Conservation (phyloP, 2,113 vertebrate genomes). For the Protobothrops flavoviridis region DNA sequence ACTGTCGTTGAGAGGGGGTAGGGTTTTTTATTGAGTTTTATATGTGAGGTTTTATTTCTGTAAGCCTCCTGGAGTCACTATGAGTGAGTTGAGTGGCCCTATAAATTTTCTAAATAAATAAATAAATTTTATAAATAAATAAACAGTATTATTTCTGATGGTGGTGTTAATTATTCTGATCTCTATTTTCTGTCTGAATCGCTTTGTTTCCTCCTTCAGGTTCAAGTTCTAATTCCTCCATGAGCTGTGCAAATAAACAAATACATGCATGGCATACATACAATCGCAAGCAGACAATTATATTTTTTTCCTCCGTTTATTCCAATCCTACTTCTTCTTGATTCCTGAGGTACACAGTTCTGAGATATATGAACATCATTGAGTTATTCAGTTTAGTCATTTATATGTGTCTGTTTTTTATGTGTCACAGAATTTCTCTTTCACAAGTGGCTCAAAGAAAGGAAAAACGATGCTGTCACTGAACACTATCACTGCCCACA, state of each 20-base stretch:
- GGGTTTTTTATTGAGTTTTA: background rate
- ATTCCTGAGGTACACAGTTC: conserved; percentile 70
- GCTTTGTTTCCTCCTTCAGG: background rate
- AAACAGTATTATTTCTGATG: background rate
- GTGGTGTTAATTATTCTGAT: background rate
- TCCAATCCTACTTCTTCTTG: conserved; percentile 73
- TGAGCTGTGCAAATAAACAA: background rate
- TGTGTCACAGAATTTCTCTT: conserved; percentile 65
- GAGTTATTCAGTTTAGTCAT: conserved; percentile 66
- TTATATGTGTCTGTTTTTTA: conserved; percentile 66
- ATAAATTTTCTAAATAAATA: background rate
- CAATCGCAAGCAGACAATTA: conserved; percentile 49
- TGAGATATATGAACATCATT: conserved; percentile 67
- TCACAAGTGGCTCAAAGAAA: conserved; percentile 2
- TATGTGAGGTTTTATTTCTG: background rate
- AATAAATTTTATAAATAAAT: background rate
- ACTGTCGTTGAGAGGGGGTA: background rate
- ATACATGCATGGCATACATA: background rate
- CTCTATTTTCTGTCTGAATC: background rate
- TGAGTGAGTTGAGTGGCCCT: background rate
- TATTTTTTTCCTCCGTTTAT: conserved; percentile 61
- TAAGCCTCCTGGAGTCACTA: background rate
- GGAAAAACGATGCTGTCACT: conserved; percentile 14
- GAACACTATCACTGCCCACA: conserved; percentile 42
- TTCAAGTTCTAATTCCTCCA: conserved; percentile 11